A percentile compares a stretch with the other conserved stretches of the same genome.
These are phyloP conservation scores for Brachionus manjavacas DNA, from an alignment of 1,140 invertebrate genomes.

Conservation along the genomic window DNA sequence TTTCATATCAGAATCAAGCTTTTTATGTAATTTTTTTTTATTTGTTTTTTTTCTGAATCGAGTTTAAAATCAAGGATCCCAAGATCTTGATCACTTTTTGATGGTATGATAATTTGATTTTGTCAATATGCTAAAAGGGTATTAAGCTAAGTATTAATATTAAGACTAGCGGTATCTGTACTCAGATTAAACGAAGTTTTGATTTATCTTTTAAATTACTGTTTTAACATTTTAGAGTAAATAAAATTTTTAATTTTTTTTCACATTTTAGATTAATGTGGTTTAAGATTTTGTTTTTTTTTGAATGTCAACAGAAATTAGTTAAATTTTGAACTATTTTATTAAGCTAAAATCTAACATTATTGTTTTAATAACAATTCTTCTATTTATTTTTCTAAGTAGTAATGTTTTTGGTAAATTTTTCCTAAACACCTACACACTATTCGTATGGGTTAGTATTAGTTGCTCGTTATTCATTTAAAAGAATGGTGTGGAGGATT, in stretches of 20 bases:
- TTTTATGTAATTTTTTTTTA: background rate
- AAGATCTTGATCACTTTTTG: background rate
- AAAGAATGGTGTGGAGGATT: too few relatives aligned
- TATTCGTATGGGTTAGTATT: background rate
- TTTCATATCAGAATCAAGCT: background rate
- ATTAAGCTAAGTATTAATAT: background rate
- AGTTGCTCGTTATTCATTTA: background rate
- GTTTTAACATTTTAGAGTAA: background rate
- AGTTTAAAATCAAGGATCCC: background rate
- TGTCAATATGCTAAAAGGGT: background rate
- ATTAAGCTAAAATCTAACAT: background rate
- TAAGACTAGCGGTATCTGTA: background rate
- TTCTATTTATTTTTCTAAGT: background rate
- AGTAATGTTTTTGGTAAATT: background rate
- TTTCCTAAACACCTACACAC: background rate
- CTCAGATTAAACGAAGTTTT: background rate
- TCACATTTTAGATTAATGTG: background rate
- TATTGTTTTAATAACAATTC: background rate
- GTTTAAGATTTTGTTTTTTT: background rate
- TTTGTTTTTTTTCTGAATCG: background rate
- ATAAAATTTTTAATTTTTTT: slow-evolving; percentile 24
- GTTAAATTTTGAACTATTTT: background rate
- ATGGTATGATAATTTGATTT: background rate
- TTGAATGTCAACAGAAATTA: background rate
- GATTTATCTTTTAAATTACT: background rate